A percentile compares a stretch with the other conserved stretches of the same genome.
Evolutionary conservation across 2,888 invertebrate genomes (phyloP).

Genomic region (Tachina lurida): DNA sequence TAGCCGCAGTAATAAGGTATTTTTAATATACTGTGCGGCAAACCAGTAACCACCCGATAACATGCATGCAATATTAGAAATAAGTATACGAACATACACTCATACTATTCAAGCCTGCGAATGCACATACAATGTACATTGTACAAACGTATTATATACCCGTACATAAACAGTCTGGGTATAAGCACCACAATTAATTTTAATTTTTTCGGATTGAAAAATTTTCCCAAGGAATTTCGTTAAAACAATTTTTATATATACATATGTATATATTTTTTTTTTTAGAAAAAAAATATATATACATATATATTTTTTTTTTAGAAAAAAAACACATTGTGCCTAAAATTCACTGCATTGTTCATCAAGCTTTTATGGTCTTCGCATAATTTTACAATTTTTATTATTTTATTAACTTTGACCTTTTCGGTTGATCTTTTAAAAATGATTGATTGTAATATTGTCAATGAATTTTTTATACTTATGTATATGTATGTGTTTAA

Average conservation of each 20-base stretch:
- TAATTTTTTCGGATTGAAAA: neutral
- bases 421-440: conserved; percentile 51
- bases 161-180: too few relatives aligned
- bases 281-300: neutral
- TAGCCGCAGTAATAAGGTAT: too few relatives aligned
- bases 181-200: neutral
- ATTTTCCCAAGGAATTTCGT: conserved; percentile 47
- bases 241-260: neutral
- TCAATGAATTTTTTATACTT: conserved; percentile 11
- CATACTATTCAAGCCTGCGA: neutral
- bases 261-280: too few relatives aligned
- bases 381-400: neutral
- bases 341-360: conserved; percentile 36
- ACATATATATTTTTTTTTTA: neutral
- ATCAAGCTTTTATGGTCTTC: conserved; percentile 13
- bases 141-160: neutral
- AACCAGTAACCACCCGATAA: too few relatives aligned
- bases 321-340: neutral
- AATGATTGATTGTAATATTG: conserved; percentile 47
- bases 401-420: conserved; percentile 66
- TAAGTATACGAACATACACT: neutral
- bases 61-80: neutral
- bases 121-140: conserved; percentile 8
- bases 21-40: too few relatives aligned
- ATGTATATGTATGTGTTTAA: neutral